phyloP scores from a whole-genome alignment of 2,113 vertebrate genomes.

The Melospiza melodia region DNA sequence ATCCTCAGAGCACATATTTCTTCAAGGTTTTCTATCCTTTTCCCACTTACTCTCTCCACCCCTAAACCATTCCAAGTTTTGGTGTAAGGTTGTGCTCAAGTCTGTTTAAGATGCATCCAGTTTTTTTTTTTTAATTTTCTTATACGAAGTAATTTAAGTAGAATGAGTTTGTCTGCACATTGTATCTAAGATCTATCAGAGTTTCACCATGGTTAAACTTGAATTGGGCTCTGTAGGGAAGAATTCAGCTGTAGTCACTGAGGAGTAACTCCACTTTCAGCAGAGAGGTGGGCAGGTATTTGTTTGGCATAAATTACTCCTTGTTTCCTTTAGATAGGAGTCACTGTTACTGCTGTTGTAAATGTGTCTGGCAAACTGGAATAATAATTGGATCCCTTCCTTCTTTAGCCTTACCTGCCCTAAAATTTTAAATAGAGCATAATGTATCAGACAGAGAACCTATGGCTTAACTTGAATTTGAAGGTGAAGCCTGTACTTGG shows the following conservation, averaged over 20 bases:
- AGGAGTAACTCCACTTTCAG: not conserved
- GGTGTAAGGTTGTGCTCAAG: not conserved
- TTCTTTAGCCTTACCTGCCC: not conserved
- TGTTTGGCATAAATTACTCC: not conserved
- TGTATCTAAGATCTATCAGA: not conserved
- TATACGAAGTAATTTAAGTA: not conserved
- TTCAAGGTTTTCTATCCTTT: not conserved
- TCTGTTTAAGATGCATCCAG: rapidly evolving
- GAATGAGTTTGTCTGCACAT: not conserved
- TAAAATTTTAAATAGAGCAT: not conserved
- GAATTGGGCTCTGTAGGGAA: not conserved
- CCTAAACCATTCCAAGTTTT: not conserved
- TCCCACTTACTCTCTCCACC: rapidly evolving
- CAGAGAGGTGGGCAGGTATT: not conserved
- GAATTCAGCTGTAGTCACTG: not conserved
- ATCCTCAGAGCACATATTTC: not conserved
- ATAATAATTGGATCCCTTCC: not conserved
- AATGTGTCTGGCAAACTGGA: not conserved
- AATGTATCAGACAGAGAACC: not conserved
- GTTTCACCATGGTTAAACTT: not conserved
- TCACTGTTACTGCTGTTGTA: not conserved
- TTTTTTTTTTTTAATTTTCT: not conserved
- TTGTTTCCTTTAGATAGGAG: not conserved
- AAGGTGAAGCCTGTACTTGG: not conserved
- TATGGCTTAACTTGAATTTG: not conserved